Evolutionary conservation across 1,140 invertebrate species (phyloP), one percentile per base, ranked within the genome.

Genomic region (Dermatophagoides farinae): DNA sequence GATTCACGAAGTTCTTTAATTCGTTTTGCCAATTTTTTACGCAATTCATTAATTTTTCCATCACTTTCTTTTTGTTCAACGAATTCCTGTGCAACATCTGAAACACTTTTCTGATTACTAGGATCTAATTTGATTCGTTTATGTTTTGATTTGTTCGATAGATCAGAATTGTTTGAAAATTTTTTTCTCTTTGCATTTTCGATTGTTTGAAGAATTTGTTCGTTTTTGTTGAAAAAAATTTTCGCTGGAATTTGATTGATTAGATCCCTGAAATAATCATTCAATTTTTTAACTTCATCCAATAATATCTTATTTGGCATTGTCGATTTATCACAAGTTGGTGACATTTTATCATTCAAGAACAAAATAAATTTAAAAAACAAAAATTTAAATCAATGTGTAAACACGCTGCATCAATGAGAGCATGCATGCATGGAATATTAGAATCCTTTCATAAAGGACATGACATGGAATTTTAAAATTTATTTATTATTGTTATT

Each of bases 171-270:
- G 31, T 31, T 31, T 5, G 9, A 53, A 39, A 61, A 58, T 53
- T n/a, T 20, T 14, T 11, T 16, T 50, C 46, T 18, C 47, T 60
- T 60, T 9, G 47, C 18, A 16, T 16, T 37, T 25, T 52, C 60
- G 12, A 54, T 52, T 18, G n/a, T 18, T 47, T 61, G 58, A 16
- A 54, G 16, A 11, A 54, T 46, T 10, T 54, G 22, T 22, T 53
- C 50, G 23, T 61, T 55, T 18, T 53, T 37, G 8, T 40, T 23
- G 40, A 60, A 61, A 38, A 62, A 61, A 10, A 61, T 37, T 43
- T 61, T 61, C 14, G 60, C 5, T 44, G 60, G 60, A 61, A 61
- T 61, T 18, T 20, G 6, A 44, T 61, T 54, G 22, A 61, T 63
- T n/a, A 60, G 43, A 18, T 20, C n/a, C 8, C 14, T 47, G 31